Evolutionary conservation across 2,113 vertebrate genomes (phyloP).

Genomic region (Leucopsar rothschildi): DNA sequence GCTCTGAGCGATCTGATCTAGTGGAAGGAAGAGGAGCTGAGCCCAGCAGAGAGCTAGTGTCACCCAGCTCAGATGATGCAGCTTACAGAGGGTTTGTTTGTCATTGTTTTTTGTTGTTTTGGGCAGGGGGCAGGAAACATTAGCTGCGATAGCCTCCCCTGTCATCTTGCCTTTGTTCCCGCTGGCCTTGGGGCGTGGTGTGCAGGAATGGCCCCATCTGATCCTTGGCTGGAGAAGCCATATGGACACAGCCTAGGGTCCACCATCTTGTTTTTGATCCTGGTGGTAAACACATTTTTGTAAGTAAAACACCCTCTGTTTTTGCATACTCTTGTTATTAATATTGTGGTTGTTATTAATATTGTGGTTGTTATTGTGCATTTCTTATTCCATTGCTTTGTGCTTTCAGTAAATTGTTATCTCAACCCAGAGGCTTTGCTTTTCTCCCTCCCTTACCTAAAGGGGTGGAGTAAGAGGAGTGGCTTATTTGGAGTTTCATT

Average conservation of each 20-base stretch:
- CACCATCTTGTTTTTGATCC: not conserved
- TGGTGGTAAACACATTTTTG: not conserved
- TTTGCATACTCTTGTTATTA: not conserved
- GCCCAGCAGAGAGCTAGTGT: fast-evolving
- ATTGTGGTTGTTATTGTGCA: not conserved
- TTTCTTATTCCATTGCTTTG: not conserved
- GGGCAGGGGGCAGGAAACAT: not conserved
- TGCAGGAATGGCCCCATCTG: not conserved
- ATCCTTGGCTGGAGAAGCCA: not conserved
- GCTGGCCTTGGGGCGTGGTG: not conserved
- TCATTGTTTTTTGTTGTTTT: not conserved
- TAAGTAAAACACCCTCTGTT: not conserved
- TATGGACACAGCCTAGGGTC: fast-evolving
- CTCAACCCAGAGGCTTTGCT: not conserved
- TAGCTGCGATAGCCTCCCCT: fast-evolving
- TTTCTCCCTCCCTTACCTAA: not conserved
- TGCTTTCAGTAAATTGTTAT: not conserved
- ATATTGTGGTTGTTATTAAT: not conserved
- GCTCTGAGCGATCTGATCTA: not conserved
- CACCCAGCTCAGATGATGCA: not conserved
- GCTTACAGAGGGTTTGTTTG: not conserved
- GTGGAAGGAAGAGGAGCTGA: not conserved
- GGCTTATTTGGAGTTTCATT: not conserved
- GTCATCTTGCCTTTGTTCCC: fast-evolving
- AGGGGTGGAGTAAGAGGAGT: not conserved